Base-by-base conservation (phyloP, 2,888 invertebrate species). In the Abrostola tripartita region DNA sequence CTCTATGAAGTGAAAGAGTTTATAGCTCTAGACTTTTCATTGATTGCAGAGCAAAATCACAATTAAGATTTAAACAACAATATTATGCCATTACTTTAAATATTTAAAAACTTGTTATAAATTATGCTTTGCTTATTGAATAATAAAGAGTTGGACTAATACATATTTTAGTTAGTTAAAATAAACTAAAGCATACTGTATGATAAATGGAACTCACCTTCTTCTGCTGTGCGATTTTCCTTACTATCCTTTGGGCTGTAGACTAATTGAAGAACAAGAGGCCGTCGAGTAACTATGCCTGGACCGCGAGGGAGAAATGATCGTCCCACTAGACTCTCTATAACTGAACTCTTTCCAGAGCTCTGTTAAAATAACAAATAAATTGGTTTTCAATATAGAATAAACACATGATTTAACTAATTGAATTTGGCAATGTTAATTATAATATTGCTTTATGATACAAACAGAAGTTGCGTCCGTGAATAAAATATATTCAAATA, bases 271-370 rank as follows among this genome's bases (percentile, higher is more conserved):
- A 99, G 95, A 74, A 99, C 95, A 9, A 99, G 95, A 0, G 99
- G 99, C 49, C 99, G 96, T 68, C 99, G 95, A 0, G 99, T 99
- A 1, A 99, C 99, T 83, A 99, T 99, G 4, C 99, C 99, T 57
- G 98, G 97, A 9, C 99, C 99, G 78, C 99, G 96, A 5, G 99
- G 99, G 69, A 99, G 95, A 94, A 99, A 99, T 53, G 99, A 99
- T 68, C 97, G 96, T 0, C 99, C 99, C 7, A 99, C 99, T 52
- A 99, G 95, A 90, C 99, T 98, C 93, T 99, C 99, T 79, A 99
- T 97, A 12, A 99, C 99, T 37, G 99, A 99, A 95, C 99, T 99
- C 95, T 99, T 99, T 54, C 99, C 99, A 52, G 99, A 99, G 94
- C 99, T 99, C 99, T 99, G 93, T 68, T 65, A 71, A 36, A 50